Percentiles rank a stretch among this genome's conserved stretches.
Conservation (phyloP, 2,888 invertebrate genomes). For the Eulithis prunata region DNA sequence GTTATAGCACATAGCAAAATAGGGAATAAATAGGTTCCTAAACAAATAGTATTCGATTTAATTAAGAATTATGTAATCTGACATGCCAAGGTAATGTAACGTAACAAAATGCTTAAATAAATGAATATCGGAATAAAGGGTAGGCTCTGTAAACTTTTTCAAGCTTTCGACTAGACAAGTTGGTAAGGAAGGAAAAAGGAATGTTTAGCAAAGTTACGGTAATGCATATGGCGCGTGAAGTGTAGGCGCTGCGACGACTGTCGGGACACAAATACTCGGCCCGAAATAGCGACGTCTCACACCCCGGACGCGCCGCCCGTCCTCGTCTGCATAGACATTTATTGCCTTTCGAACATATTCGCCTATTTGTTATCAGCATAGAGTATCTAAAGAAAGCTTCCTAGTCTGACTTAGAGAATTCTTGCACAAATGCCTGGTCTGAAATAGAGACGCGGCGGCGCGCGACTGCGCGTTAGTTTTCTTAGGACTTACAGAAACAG, state of each 20-base stretch:
- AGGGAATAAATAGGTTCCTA: too few species aligned
- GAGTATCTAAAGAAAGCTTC: conserved; percentile 25
- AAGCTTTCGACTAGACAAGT: background rate
- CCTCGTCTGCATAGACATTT: conserved; percentile 42
- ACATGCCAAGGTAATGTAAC: too few species aligned
- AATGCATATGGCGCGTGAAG: conserved; percentile 64
- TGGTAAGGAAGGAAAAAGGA: conserved; percentile 12
- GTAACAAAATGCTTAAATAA: too few species aligned
- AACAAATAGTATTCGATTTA: too few species aligned
- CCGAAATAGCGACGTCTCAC: conserved; percentile 77
- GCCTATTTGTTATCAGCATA: conserved; percentile 37
- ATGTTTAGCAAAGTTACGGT: conserved; percentile 46
- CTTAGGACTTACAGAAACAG: background rate
- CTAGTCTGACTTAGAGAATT: conserved; percentile 25
- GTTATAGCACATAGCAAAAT: background rate
- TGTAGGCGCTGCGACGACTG: conserved; percentile 54
- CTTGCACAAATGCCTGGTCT: conserved; percentile 20
- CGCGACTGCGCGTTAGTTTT: background rate
- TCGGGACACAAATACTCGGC: conserved; percentile 69
- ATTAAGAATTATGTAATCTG: too few species aligned
- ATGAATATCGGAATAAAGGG: too few species aligned
- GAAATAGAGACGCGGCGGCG: conserved; percentile 23
- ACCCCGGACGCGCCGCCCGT: conserved; percentile 61
- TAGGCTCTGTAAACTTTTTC: conserved; percentile 2
- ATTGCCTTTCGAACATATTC: conserved; percentile 39